Conservation (phyloP, 2,797 vertebrate species). For the Hydrolagus colliei region DNA sequence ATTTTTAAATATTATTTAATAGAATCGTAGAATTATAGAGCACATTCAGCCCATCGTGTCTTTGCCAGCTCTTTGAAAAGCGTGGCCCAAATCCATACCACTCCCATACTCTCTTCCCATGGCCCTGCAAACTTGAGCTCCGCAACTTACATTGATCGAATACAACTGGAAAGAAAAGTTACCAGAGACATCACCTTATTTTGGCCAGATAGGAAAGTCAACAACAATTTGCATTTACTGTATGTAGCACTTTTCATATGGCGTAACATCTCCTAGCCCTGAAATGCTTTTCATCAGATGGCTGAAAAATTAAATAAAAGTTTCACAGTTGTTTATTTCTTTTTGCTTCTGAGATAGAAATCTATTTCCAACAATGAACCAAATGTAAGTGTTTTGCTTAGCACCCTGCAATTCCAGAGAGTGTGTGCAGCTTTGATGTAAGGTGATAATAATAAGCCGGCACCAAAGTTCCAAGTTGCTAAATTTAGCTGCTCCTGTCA, state of each 20-base stretch:
- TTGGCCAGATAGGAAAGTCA: no score
- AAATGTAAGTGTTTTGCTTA: not conserved
- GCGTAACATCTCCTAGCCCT: slow-evolving; percentile 35
- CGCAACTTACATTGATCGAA: no score
- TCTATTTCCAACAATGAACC: not conserved
- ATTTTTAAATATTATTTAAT: slow-evolving; percentile 19
- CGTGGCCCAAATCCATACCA: no score
- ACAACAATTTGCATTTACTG: no score
- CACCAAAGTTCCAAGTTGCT: not conserved
- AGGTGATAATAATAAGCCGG: not conserved
- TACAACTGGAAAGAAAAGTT: no score
- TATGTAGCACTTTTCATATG: no score
- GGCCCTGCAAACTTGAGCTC: no score
- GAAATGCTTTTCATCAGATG: slow-evolving; percentile 38
- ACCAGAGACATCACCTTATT: no score
- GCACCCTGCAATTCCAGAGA: not conserved
- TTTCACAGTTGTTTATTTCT: not conserved
- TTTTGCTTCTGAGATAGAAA: not conserved
- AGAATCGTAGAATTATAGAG: no score
- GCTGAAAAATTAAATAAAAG: slow-evolving; percentile 32
- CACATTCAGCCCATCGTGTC: no score
- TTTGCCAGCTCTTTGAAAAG: no score
- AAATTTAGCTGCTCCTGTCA: not conserved
- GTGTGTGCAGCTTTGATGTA: not conserved
- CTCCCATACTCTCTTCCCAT: no score